Evolutionary conservation across 2,888 invertebrate genomes (phyloP).

Genomic region (Parapristionchus giblindavisi): DNA sequence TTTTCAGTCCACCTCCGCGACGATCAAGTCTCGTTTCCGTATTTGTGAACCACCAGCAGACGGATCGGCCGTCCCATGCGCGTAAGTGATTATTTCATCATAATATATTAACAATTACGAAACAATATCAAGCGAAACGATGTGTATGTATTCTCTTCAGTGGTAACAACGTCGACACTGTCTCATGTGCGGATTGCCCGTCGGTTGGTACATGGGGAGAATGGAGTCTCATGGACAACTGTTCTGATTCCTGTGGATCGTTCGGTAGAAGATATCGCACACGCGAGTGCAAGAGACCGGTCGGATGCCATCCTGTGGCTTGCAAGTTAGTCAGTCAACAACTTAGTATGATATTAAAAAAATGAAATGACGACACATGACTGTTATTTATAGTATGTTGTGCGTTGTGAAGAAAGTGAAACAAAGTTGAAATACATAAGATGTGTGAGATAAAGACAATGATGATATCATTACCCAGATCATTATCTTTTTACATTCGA

Average conservation of each 20-base stretch:
- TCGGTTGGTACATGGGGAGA: slow-evolving; percentile 25
- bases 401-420: no score
- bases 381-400: no score
- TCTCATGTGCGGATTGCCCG: slow-evolving; percentile 26
- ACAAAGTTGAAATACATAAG: no score
- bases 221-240: slow-evolving; percentile 16
- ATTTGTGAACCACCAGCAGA: slow-evolving; percentile 26
- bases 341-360: neutral
- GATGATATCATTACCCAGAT: no score
- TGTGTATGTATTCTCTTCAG: neutral
- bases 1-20: no score
- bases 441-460: no score
- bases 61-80: slow-evolving; percentile 1
- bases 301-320: slow-evolving; percentile 22
- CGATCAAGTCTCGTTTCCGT: slow-evolving; percentile 23
- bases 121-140: neutral
- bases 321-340: slow-evolving; percentile 23
- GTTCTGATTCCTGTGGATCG: slow-evolving; percentile 28
- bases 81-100: neutral
- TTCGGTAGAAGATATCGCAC: slow-evolving; percentile 24
- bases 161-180: neutral
- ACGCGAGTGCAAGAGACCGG: slow-evolving; percentile 1
- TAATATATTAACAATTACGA: neutral
- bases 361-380: neutral
- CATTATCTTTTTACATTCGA: no score